Evolutionary conservation across 2,113 vertebrate genomes (phyloP).

Genomic region (Sus scrofa): DNA sequence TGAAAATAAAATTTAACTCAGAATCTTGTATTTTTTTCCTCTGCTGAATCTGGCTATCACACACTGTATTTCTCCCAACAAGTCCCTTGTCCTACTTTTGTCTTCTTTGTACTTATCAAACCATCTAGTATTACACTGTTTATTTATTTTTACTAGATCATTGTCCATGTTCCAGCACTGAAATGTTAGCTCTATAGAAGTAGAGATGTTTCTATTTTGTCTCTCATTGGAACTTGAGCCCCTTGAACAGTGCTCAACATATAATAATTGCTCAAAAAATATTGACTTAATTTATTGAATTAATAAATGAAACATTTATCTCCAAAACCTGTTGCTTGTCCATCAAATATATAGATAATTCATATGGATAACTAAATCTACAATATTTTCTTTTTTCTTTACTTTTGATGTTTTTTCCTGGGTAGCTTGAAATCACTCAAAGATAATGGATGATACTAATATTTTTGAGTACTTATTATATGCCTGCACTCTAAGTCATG

Average conservation of each 20-base stretch:
- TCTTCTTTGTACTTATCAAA: not conserved
- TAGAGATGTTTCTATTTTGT: not conserved
- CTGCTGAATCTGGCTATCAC: not conserved
- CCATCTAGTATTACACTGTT: not conserved
- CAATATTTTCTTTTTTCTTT: not conserved
- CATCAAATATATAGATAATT: not conserved
- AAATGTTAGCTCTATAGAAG: not conserved
- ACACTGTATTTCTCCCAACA: not conserved
- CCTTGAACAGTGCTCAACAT: not conserved
- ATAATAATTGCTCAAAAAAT: not conserved
- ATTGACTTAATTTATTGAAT: not conserved
- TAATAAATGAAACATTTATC: not conserved
- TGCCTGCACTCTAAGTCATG: not conserved
- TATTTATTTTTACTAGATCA: not conserved
- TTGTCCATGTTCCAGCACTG: not conserved
- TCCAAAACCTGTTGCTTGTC: not conserved
- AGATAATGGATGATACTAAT: not conserved
- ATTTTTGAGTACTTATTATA: not conserved
- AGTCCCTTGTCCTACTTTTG: not conserved
- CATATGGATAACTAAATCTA: not conserved
- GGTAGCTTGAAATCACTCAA: not conserved
- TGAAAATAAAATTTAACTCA: conserved; percentile 51
- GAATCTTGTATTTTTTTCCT: not conserved
- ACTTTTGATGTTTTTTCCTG: not conserved
- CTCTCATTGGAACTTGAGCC: not conserved